Conservation (phyloP, 2,888 invertebrate genomes). For the Campoplex capitator region DNA sequence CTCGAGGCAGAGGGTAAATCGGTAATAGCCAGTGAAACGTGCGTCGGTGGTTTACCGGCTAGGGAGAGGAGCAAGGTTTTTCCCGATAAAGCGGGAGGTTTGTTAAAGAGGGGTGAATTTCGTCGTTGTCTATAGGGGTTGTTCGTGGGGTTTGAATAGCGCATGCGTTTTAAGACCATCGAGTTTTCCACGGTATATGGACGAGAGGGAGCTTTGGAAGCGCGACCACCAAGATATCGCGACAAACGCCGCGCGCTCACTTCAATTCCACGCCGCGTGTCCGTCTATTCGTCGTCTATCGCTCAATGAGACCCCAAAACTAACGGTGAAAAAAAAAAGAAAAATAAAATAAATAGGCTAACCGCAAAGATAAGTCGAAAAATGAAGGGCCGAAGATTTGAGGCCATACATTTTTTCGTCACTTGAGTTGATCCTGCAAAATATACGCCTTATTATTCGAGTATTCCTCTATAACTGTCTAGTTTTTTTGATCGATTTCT, state of each 20-base stretch:
- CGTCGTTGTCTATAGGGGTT: conserved; percentile 56
- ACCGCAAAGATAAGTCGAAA: conserved; percentile 22
- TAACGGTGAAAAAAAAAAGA: conserved; percentile 22
- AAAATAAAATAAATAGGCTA: not conserved
- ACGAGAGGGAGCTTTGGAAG: conserved; percentile 44
- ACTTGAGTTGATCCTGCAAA: conserved; percentile 1
- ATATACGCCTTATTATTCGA: not conserved
- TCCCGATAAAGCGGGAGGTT: conserved; percentile 31
- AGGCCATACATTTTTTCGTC: conserved; percentile 20
- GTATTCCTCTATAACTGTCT: not conserved
- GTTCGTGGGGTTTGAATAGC: conserved; percentile 37
- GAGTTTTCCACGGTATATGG: conserved; percentile 43
- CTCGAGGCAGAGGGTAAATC: conserved; percentile 64
- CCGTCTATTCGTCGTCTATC: conserved; percentile 74
- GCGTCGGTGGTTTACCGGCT: conserved; percentile 65
- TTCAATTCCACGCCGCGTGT: conserved; percentile 81
- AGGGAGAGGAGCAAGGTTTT: conserved; percentile 33
- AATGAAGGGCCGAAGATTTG: not conserved
- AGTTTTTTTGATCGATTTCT: conserved; percentile 14
- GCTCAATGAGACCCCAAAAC: conserved; percentile 65
- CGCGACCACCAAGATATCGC: conserved; percentile 70
- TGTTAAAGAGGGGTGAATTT: conserved; percentile 54
- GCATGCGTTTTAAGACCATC: conserved; percentile 58
- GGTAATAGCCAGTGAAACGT: conserved; percentile 68
- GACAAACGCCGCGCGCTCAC: conserved; percentile 76